phyloP scores from a whole-genome alignment of 2,797 vertebrate species.

The Enteromius mattozi region DNA sequence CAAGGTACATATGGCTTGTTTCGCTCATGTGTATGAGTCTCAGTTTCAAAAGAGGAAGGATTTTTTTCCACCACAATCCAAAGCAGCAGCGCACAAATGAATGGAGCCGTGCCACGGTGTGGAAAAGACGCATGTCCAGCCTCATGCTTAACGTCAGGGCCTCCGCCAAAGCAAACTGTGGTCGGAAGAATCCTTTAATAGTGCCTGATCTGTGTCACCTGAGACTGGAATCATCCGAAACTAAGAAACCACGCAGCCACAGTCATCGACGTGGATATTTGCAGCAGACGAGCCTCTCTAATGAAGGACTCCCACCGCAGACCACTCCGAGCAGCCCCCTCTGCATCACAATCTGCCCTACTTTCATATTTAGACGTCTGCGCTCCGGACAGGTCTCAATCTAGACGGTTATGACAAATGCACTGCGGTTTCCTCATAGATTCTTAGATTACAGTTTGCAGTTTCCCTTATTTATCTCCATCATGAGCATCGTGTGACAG shows the following conservation, averaged over 20 bases:
- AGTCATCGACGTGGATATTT: constrained; percentile 31
- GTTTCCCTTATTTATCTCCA: constrained; percentile 12
- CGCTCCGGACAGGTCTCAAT: constrained; percentile 1
- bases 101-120: constrained; percentile 15
- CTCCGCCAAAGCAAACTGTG: constrained; percentile 82
- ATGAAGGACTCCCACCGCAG: not conserved
- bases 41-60: constrained; percentile 48
- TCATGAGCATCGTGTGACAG: not conserved
- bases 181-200: constrained; percentile 86
- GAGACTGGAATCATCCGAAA: constrained; percentile 85
- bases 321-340: not conserved
- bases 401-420: constrained; percentile 14
- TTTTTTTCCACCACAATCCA: constrained; percentile 29
- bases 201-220: constrained; percentile 86
- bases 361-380: constrained; percentile 24
- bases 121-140: constrained; percentile 43
- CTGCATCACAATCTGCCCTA: constrained; percentile 20
- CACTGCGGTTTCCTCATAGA: not conserved
- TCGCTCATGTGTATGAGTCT: constrained; percentile 24
- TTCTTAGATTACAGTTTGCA: constrained; percentile 21
- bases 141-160: constrained; percentile 36
- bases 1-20: not conserved
- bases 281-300: constrained; percentile 15
- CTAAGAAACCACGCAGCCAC: constrained; percentile 78
- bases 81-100: constrained; percentile 16